Evolutionary conservation across 2,797 vertebrate genomes (phyloP).

Genomic region (Leuciscus waleckii): DNA sequence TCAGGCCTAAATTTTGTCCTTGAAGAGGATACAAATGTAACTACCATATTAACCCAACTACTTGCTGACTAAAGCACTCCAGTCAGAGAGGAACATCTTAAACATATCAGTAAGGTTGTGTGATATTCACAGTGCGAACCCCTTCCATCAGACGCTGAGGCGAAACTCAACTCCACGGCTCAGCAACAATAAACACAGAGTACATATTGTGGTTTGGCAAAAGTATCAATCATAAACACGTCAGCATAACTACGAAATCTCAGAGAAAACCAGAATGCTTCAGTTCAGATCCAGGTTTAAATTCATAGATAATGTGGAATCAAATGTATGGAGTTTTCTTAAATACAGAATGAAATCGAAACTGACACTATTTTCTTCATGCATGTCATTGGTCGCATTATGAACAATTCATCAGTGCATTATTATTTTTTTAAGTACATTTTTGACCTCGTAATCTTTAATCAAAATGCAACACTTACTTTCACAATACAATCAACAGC

Average conservation of each 20-base stretch:
- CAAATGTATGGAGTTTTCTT: background rate
- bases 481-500: no score
- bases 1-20: background rate
- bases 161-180: constrained; percentile 31
- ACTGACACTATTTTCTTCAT: background rate
- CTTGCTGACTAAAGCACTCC: no score
- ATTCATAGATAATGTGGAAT: background rate
- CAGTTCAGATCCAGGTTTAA: background rate
- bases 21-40: background rate
- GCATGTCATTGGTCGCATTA: background rate
- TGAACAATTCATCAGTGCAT: no score
- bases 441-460: no score
- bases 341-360: background rate
- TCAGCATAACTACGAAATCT: background rate
- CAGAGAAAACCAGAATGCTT: constrained; percentile 3
- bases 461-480: no score
- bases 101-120: background rate
- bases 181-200: constrained; percentile 35
- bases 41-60: background rate
- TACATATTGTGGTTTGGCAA: constrained; percentile 27
- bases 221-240: background rate
- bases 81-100: background rate
- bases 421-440: no score
- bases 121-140: background rate
- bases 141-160: background rate